Base-by-base conservation (phyloP, 2,797 vertebrate genomes). In the Scyliorhinus canicula region DNA sequence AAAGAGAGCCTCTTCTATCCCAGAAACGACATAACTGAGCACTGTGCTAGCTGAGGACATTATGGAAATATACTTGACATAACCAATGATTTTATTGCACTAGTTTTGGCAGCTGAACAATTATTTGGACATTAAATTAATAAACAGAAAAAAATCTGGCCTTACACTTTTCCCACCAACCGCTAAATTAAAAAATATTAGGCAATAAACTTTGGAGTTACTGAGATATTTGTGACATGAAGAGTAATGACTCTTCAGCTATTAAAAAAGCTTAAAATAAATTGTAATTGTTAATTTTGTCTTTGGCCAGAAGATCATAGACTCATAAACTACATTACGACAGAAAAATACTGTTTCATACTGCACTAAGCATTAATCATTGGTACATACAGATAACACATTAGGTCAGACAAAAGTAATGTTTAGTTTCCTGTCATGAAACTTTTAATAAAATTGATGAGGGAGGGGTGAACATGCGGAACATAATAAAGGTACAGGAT, bases 231-330 rank as follows among this genome's bases (percentile, higher is more conserved):
- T 94, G 93, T 94, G 93, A 94, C 44, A 94, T 94, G 93, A 94
- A 94, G 93, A 94, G 67, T 94, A 94, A 94, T 94, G 44, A 94
- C 93, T 94, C 50, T 94, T 52, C 93, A 94, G 67, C 93, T 94
- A 94, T 94, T 94, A 94, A 94, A 94, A 93, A 71, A 52, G 93
- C 93, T 94, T 94, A 94, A 94, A 94, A 94, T 94, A 94, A 94
- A 94, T 94, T 94, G 93, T 94, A 94, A 69, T 94, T 94, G 93
- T 94, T 94, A 94, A 94, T 94, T 94, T 94, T 94, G 93, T 94
- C 93, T n/a, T 94, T 94, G 93, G 93, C 93, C 69, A 69, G 93
- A 94, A 94, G 93, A 94, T 94, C 93, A 94, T 93, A 93, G 65
- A 93, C 91, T 93, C 91, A 93, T 94, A 94, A 94, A 94, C 93